A percentile compares a stretch with the other conserved stretches of the same genome.
Evolutionary conservation across 1,140 invertebrate genomes (phyloP).

Genomic region (Drosophila triauraria): DNA sequence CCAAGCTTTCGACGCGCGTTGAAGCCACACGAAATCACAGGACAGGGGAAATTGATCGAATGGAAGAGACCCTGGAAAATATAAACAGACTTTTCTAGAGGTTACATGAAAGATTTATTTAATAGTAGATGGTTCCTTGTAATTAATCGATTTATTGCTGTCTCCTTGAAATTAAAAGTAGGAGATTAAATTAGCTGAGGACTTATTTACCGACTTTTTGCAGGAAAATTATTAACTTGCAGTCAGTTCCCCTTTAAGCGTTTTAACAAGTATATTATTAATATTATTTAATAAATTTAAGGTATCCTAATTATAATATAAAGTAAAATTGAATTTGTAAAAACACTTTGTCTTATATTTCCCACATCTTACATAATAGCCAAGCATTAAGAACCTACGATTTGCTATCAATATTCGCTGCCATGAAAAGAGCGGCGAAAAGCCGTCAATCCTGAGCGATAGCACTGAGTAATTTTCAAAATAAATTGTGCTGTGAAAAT

Average conservation of each 20-base stretch:
- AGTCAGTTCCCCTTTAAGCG: too few relatives aligned
- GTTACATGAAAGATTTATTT: too few relatives aligned
- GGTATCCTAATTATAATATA: too few relatives aligned
- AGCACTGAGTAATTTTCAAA: constrained; percentile 30
- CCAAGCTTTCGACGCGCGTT: constrained; percentile 49
- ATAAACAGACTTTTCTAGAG: not conserved
- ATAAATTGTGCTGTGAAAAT: constrained; percentile 41
- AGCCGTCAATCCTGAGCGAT: constrained; percentile 16
- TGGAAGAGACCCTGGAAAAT: constrained; percentile 2
- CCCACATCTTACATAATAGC: not conserved
- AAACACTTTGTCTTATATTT: not conserved
- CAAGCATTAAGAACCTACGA: not conserved
- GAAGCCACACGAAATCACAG: constrained; percentile 23
- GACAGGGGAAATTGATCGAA: constrained; percentile 5
- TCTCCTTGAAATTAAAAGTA: too few relatives aligned
- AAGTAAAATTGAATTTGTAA: not conserved
- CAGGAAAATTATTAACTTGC: too few relatives aligned
- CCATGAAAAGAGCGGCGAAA: constrained; percentile 17
- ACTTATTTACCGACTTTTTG: too few relatives aligned
- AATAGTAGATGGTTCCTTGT: too few relatives aligned
- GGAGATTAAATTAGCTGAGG: too few relatives aligned
- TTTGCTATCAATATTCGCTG: constrained; percentile 14
- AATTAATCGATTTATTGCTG: too few relatives aligned
- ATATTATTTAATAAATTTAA: too few relatives aligned
- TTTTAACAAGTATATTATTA: not conserved